Base-by-base conservation (phyloP, 2,888 invertebrate genomes). In the Drymonia ruficornis region DNA sequence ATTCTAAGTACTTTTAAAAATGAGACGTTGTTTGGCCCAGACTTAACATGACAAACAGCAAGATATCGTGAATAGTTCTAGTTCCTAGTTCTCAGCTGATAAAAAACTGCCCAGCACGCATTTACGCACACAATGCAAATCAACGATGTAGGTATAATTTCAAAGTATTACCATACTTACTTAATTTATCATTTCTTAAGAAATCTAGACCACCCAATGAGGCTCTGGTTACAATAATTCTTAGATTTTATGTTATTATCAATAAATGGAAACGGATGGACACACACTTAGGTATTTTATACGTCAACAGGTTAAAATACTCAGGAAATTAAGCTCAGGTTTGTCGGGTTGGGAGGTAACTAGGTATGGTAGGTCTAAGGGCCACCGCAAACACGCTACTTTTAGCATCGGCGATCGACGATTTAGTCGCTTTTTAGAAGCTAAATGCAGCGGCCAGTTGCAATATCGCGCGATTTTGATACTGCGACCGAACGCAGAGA, bases 201-300 rank as follows among this genome's bases (percentile, higher is more conserved):
- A 45, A 34, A 29, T 34, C 49, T 51, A 59, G 70, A 70, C 70
- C 70, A 65, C 72, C 69, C 58, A 34, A 13, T 34, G 8, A 8
- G 45, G 45, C 45, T 71, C 70, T 8, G n/a, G 60, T 71, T 65
- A 69, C 72, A 44, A 40, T 23, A 53, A 49, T 71, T 71, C 70
- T 71, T 45, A 65, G 72, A 72, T 51, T 49, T 46, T 38, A 23
- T 43, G 9, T 49, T 56, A 63, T 69, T 63, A 63, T 63, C 64
- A 72, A 59, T 69, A 68, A 63, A 63, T 49, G 58, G 49, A 59
- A 52, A 11, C 42, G 58, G 11, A 34, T 18, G 47, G 1, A 16
- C 13, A 16, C 1, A 34, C 34, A 18, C 11, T 18, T 11, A n/a
- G 13, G 46, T 19, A 28, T 45, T 45, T 28, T 45, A 8, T 45